Percentiles rank a stretch among this genome's conserved stretches.
These are phyloP conservation scores for Loris lydekkerianus DNA, from an alignment of 2,797 vertebrate genomes.

Conservation along the genomic window DNA sequence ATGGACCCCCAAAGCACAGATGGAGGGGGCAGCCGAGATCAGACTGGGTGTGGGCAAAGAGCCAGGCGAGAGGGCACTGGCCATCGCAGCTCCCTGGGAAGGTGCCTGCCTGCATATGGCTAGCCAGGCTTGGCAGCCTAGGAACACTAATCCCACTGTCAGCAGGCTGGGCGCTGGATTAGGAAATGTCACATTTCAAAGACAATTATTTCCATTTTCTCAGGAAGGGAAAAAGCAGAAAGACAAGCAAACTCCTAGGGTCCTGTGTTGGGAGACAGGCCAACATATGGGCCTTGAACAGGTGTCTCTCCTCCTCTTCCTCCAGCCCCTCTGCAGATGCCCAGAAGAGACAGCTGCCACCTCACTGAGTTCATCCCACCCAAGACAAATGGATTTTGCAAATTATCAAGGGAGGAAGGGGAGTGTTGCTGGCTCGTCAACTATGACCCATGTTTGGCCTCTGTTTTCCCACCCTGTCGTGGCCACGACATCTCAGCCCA, in stretches of 20 bases:
- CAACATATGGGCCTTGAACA: neutral
- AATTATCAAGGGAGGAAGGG: constrained; percentile 65
- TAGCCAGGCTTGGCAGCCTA: constrained; percentile 69
- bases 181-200: constrained; percentile 85
- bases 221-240: constrained; percentile 78
- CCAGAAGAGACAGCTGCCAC: constrained; percentile 56
- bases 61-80: neutral
- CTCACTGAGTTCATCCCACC: neutral
- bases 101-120: constrained; percentile 47
- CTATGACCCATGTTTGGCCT: constrained; percentile 62
- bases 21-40: neutral
- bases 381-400: constrained; percentile 80
- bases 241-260: constrained; percentile 76
- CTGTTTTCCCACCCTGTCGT: neutral
- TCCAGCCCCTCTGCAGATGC: neutral
- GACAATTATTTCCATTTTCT: constrained; percentile 83
- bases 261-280: constrained; percentile 24
- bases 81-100: neutral
- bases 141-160: constrained; percentile 79
- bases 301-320: neutral
- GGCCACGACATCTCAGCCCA: neutral
- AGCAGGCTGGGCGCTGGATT: constrained; percentile 74
- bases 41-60: neutral
- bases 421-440: neutral
- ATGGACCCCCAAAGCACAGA: neutral